Base-by-base conservation (phyloP, 2,113 vertebrate species). In the Hippocampus guttulatus region DNA sequence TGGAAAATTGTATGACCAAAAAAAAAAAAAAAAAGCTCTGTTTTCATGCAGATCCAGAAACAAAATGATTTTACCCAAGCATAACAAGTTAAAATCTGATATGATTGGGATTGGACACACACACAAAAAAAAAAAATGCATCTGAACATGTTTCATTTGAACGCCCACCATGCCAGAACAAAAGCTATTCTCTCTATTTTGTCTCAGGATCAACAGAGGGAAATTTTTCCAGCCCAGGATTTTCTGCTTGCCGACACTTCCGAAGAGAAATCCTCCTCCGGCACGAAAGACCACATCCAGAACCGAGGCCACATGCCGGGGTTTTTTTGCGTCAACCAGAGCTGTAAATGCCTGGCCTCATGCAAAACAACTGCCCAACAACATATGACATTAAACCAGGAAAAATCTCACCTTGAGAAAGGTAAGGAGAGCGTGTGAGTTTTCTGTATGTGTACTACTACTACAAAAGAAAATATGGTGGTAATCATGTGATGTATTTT, bases 191-290 rank as follows among this genome's bases (percentile, higher is more conserved):
- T 23, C 2, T 55, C 33, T 43, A 41, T 64, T 45, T 16, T n/a
- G 2, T 61, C 58, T 33, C 27, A 61, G 58, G 58, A 58, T 64
- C 18, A 64, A 11, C 23, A 41, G 20, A 41, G 38, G 20, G 23
- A 43, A 15, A 21, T 45, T 15, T 12, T 18, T 33, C 15, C 33
- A 6, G 27, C 6, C 27, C 63, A 62, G 74, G 81, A 80, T 67
- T 25, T 63, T 61, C 81, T 87, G 76, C 86, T 92, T 70, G 93
- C 95, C 55, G 92, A 93, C 4, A 94, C 95, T 30, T 96, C 95
- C 51, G 91, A 92, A 43, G 92, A 94, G 47, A 89, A 94, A 57
- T 87, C 92, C 66, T 90, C 90, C 63, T 90, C 90, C 68, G 81
- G 92, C 70, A 95, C 90, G 65, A 92, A 88, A 83, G 71, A 91